These are phyloP conservation scores for Aromia moschata DNA, from an alignment of 2,888 invertebrate species.

Conservation along the genomic window DNA sequence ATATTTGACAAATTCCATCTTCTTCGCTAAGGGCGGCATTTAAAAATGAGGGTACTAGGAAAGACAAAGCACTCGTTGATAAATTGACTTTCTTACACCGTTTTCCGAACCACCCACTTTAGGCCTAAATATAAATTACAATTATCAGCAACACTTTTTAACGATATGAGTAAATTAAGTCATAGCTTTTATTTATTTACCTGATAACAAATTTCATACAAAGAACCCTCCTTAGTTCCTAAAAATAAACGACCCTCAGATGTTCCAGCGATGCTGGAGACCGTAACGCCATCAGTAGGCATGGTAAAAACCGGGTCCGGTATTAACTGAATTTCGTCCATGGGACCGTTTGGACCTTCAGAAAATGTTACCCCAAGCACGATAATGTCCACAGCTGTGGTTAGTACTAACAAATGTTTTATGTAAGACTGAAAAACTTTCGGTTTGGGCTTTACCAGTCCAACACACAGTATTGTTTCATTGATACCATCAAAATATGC, in stretches of 20 bases:
- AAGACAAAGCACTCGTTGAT: conserved; percentile 87
- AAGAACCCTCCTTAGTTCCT: conserved; percentile 92
- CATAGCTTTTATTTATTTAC: no score
- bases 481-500: conserved; percentile 96
- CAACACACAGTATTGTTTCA: conserved; percentile 94
- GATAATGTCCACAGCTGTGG: conserved; percentile 95
- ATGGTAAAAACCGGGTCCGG: conserved; percentile 94
- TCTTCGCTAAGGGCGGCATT: conserved; percentile 86
- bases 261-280: conserved; percentile 84
- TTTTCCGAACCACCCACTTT: conserved; percentile 93
- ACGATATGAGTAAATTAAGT: no score
- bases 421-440: conserved; percentile 92
- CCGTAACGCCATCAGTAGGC: conserved; percentile 87
- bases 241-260: conserved; percentile 90
- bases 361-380: conserved; percentile 79
- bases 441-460: conserved; percentile 86
- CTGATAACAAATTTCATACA: conserved; percentile 96
- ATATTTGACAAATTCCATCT: conserved; percentile 89
- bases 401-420: conserved; percentile 88
- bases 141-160: no score
- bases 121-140: conserved; percentile 74
- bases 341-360: conserved; percentile 63
- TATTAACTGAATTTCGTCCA: conserved; percentile 87
- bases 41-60: conserved; percentile 88
- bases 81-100: conserved; percentile 95